Evolutionary conservation across 2,888 invertebrate species (phyloP), one percentile per base, ranked within the genome.

Genomic region (Elmis aenea): DNA sequence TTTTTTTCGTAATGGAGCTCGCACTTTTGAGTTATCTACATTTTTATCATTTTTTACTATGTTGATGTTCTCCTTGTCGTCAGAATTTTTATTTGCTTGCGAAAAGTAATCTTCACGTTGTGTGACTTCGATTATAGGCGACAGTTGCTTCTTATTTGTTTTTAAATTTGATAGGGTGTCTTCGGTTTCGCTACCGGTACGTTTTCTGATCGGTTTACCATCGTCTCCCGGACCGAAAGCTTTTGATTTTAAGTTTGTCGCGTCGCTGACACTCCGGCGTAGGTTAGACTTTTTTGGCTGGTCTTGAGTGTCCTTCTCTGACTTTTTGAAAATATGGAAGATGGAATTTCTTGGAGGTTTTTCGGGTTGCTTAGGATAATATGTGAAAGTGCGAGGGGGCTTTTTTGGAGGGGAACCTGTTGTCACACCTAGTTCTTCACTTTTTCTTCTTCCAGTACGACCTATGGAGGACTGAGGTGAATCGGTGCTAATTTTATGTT

Each of bases 101-200:
- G 46, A 39, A 48, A 81, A 82, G 54, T 80, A 83, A 57, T 83
- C 83, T 51, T 83, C 83, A 46, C 80, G 72, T 9, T 79, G 83
- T 6, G 81, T 76, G 44, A 80, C 79, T 66, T 87, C 87, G 46
- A 86, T 85, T 30, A 88, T 87, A 1, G 87, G 87, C 5, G 85
- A 85, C 11, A 88, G 61, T 56, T 84, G 86, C 37, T 79, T 72
- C 57, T 83, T 82, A 13, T 31, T 38, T 72, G 60, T 45, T 74
- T 74, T 47, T 41, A 46, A 12, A 30, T 42, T 45, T 18, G 43
- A 22, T 20, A 25, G 25, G 28, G 51, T 33, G 48, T 76, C 76
- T 52, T 80, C 78, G 48, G 74, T 74, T 60, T 78, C 77, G 58
- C 76, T 77, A 26, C 77, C 76, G 35, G 76, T 70, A 53, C 77